Evolutionary conservation across 2,113 vertebrate species (phyloP).

Genomic region (Rostratula benghalensis): DNA sequence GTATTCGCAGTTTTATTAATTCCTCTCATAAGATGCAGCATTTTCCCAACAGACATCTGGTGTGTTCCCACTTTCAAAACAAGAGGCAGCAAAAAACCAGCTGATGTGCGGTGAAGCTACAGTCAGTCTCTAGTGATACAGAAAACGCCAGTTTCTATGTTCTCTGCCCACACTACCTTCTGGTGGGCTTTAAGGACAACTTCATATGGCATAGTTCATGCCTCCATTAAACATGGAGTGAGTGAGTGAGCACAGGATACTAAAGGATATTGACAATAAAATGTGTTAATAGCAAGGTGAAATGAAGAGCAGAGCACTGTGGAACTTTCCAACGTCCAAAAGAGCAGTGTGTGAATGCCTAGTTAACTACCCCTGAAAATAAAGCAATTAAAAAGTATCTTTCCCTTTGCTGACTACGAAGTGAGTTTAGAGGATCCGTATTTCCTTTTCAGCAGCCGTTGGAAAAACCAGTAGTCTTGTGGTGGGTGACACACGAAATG

Average conservation of each 20-base stretch:
- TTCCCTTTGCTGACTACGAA: neutral
- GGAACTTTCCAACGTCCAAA: neutral
- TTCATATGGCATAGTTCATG: neutral
- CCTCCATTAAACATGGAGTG: neutral
- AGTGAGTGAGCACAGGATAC: neutral
- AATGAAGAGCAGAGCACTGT: neutral
- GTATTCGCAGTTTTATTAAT: neutral
- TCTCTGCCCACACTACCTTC: neutral
- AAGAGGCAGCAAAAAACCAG: neutral
- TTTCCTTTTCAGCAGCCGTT: neutral
- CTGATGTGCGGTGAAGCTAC: neutral
- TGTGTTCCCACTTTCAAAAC: neutral
- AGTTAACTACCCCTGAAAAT: neutral
- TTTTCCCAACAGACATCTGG: neutral
- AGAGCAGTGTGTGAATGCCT: neutral
- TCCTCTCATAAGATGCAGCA: neutral
- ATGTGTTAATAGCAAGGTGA: neutral
- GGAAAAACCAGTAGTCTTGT: neutral
- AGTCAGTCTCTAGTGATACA: neutral
- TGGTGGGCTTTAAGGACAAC: neutral
- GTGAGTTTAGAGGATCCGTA: neutral
- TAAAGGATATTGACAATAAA: neutral
- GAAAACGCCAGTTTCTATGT: neutral
- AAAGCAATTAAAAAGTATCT: neutral
- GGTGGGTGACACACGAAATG: neutral